A percentile compares a stretch with the other conserved stretches of the same genome.
Evolutionary conservation across 2,113 vertebrate genomes (phyloP).

Genomic region (Emydocephalus ijimae): DNA sequence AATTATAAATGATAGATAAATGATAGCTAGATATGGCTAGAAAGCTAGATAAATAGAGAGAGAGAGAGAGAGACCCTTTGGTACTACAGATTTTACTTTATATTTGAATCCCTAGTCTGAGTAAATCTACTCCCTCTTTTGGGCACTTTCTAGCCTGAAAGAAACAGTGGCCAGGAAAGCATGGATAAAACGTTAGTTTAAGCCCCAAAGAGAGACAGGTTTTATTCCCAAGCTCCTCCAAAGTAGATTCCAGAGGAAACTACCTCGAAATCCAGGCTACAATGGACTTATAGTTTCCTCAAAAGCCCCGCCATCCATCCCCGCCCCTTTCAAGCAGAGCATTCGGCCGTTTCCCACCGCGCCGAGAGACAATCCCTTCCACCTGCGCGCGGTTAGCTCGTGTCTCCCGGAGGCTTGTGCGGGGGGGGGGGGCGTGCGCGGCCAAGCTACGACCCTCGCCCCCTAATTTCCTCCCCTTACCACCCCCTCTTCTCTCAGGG

Average conservation of each 20-base stretch:
- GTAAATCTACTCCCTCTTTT: background rate
- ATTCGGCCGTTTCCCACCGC: background rate
- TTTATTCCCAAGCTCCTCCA: background rate
- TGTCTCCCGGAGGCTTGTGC: background rate
- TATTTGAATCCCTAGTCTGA: background rate
- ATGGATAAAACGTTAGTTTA: background rate
- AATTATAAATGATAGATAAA: background rate
- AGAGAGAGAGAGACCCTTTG: background rate
- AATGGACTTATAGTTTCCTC: background rate
- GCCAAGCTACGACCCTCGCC: background rate
- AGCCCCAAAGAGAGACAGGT: background rate
- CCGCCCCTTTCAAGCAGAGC: background rate
- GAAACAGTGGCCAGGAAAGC: background rate
- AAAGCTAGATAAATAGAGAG: too few relatives aligned
- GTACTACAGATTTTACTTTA: background rate
- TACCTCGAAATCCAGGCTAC: background rate
- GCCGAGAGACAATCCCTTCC: background rate
- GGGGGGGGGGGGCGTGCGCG: background rate
- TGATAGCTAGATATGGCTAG: too few relatives aligned
- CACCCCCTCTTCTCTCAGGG: background rate
- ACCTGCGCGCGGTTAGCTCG: background rate
- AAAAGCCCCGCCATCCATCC: background rate
- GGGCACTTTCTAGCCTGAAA: background rate
- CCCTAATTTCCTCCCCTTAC: background rate
- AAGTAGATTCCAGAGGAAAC: background rate